Conservation (phyloP, 1,140 invertebrate species). For the Odontomachus brunneus region DNA sequence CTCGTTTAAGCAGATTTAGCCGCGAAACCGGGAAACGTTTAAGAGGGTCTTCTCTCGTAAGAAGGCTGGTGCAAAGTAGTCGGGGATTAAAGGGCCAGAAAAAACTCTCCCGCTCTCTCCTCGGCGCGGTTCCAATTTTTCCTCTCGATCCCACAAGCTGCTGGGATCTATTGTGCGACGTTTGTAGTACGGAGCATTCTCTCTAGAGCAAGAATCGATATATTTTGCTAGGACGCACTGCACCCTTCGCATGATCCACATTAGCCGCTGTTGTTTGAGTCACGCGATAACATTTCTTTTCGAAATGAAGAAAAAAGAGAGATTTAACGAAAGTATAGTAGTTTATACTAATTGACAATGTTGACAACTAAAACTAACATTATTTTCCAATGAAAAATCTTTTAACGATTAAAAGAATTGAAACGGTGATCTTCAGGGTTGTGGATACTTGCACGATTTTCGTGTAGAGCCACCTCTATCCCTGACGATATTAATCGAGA, state of each 20-base stretch:
- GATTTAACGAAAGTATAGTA: too few relatives aligned
- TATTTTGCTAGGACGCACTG: conserved; percentile 55
- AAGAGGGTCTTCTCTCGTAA: conserved; percentile 64
- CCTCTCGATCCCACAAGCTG: conserved; percentile 38
- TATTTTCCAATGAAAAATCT: too few relatives aligned
- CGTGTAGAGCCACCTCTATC: too few relatives aligned
- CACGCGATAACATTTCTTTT: conserved; percentile 7
- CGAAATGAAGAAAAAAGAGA: too few relatives aligned
- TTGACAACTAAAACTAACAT: too few relatives aligned
- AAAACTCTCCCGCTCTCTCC: conserved; percentile 40
- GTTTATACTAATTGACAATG: too few relatives aligned
- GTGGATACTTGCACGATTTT: too few relatives aligned
- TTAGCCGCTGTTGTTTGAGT: conserved; percentile 10
- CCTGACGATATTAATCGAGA: conserved; percentile 55
- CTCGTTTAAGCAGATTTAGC: conserved; percentile 74
- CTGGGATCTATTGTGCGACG: conserved; percentile 48
- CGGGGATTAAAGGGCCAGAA: conserved; percentile 65
- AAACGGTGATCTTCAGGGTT: too few relatives aligned
- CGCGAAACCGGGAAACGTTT: conserved; percentile 73
- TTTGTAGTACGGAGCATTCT: conserved; percentile 9
- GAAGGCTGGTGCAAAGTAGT: conserved; percentile 63
- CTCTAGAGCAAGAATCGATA: conserved; percentile 51
- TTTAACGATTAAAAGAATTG: too few relatives aligned
- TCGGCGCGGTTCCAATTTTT: conserved; percentile 52
- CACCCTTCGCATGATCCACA: conserved; percentile 8